Evolutionary conservation across 2,113 vertebrate species (phyloP), one percentile per base, ranked within the genome.

Genomic region (Dissostichus mawsoni): DNA sequence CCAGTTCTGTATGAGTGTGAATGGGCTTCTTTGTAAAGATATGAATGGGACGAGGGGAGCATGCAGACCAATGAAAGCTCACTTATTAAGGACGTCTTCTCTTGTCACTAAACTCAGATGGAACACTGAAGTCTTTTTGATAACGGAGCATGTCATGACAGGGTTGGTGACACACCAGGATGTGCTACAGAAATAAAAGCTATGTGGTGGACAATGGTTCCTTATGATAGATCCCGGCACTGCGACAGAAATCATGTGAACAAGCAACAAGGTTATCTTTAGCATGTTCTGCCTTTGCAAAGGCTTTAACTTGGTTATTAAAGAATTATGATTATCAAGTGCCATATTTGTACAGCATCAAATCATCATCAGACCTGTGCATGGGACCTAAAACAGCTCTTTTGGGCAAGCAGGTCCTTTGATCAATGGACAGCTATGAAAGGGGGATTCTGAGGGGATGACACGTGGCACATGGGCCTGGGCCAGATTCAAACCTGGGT

Each of bases 1-100:
- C 45, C 41, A 20, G n/a, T 61, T 48, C 6, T 23, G 36, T 33
- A 2, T 20, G 29, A 14, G 33, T 12, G 48, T 70, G 50, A 78
- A 78, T 55, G 36, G 9, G 66, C 8, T 16, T 33, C 76, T 69
- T 78, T 78, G 66, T 78, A 16, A 11, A 11, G 57, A 55, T 33
- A 62, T 45, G 61, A 52, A 69, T 55, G 50, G 20, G 23, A 29
- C n/a, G 55, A 51, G 18, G 14, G 64, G 14, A 64, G 48, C 29
- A 45, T 18, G 55, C 25, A 17, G 58, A 69, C 57, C 50, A 16
- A 18, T 16, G 8, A 65, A 47, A 57, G 63, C 3, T 25, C 13
- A 29, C 17, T 53, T 45, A 5, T 11, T 63, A 16, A 63, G 44
- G 1, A 18, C 41, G 36, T 33, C 29, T 64, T 63, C n/a, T 52